Conservation (phyloP, 2,888 invertebrate genomes). For the Vannuccia rotundouncinata region DNA sequence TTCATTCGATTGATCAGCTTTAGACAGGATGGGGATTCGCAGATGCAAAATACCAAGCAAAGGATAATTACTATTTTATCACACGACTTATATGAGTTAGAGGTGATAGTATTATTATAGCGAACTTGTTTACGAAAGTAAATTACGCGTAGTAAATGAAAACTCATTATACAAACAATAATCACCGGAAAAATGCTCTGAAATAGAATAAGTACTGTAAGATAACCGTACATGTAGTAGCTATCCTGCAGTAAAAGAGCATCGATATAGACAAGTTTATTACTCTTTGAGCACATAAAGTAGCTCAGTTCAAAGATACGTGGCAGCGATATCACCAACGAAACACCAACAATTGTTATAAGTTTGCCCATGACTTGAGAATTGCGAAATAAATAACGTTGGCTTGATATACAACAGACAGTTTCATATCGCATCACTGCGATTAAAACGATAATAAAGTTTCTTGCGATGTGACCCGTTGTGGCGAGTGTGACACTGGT, state of each 20-base stretch:
- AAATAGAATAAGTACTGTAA: neutral
- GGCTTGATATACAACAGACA: neutral
- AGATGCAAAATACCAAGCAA: conserved; percentile 32
- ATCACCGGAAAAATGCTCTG: conserved; percentile 24
- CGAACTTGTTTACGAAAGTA: neutral
- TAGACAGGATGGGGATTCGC: conserved; percentile 31
- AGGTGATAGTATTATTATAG: neutral
- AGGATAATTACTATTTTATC: conserved; percentile 30
- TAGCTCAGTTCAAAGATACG: conserved; percentile 29
- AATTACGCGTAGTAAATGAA: conserved; percentile 17
- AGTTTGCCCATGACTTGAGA: neutral
- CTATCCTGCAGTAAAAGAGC: conserved; percentile 21
- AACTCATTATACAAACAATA: conserved; percentile 6
- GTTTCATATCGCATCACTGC: conserved; percentile 33
- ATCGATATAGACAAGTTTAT: conserved; percentile 9
- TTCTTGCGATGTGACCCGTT: conserved; percentile 27
- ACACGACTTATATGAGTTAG: neutral
- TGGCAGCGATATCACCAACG: neutral
- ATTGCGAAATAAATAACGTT: neutral
- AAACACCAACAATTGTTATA: neutral
- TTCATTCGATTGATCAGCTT: conserved; percentile 35
- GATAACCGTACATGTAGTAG: neutral
- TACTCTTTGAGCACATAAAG: conserved; percentile 1
- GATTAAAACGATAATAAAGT: conserved; percentile 22
- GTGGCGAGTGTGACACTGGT: neutral